Percentiles rank a stretch among this genome's conserved stretches.
These are phyloP conservation scores for Anoncus sp. DNA, from an alignment of 2,888 invertebrate species.

Conservation along the genomic window DNA sequence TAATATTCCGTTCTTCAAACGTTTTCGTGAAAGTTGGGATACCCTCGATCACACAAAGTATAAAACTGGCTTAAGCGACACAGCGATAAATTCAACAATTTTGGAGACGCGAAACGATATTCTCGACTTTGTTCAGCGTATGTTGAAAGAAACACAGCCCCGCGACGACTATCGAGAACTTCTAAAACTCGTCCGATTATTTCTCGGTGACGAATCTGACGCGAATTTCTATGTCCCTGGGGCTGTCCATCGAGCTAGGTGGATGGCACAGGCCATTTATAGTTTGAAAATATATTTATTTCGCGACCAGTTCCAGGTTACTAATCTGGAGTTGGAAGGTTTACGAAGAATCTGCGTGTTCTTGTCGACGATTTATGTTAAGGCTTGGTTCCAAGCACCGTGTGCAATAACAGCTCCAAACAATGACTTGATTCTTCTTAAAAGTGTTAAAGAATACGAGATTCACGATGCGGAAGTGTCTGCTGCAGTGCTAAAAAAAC, in stretches of 20 bases:
- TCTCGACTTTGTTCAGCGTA: too few species aligned
- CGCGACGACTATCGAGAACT: not conserved
- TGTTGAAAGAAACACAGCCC: not conserved
- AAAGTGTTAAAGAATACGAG: conserved; percentile 14
- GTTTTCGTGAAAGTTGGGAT: too few species aligned
- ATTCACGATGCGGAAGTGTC: conserved; percentile 29
- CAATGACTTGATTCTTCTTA: conserved; percentile 29
- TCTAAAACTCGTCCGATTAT: not conserved
- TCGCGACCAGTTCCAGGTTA: conserved; percentile 52
- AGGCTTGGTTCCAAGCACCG: conserved; percentile 37
- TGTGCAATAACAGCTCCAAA: conserved; percentile 17
- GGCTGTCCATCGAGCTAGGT: not conserved
- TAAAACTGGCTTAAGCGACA: too few species aligned
- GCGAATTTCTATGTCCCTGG: not conserved
- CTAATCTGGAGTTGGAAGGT: conserved; percentile 41
- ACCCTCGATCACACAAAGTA: too few species aligned
- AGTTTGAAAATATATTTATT: conserved; percentile 56
- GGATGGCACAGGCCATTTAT: not conserved
- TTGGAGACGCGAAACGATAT: too few species aligned
- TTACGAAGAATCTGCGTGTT: conserved; percentile 53
- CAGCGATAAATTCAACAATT: too few species aligned
- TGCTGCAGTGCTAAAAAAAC: conserved; percentile 43
- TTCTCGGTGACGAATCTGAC: not conserved
- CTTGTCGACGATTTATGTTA: conserved; percentile 27
- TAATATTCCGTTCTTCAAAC: too few species aligned